Evolutionary conservation across 1,140 invertebrate genomes (phyloP).

Genomic region (Apis laboriosa): DNA sequence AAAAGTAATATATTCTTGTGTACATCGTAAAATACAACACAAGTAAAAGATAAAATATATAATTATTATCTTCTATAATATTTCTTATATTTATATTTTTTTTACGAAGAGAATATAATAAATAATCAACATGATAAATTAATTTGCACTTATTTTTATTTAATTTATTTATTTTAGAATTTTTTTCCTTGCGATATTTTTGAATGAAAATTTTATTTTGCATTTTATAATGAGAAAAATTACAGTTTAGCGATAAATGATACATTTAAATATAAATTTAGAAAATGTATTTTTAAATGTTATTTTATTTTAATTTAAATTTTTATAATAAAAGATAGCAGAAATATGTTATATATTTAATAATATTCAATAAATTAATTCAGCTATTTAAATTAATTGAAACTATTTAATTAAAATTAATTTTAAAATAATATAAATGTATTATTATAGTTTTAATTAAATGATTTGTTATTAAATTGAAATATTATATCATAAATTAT

Average conservation of each 20-base stretch:
- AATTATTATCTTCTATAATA: slow-evolving; percentile 5
- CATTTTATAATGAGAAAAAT: neutral
- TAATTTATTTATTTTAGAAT: neutral
- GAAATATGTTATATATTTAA: neutral
- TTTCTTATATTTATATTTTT: neutral
- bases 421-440: neutral
- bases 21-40: neutral
- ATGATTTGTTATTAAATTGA: neutral
- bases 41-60: neutral
- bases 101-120: too few species aligned
- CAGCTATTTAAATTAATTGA: neutral
- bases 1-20: too few species aligned
- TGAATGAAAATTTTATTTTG: neutral
- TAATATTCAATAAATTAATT: neutral
- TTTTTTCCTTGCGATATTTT: neutral
- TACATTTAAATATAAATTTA: neutral
- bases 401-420: neutral
- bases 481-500: neutral
- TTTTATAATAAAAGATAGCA: neutral
- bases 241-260: neutral
- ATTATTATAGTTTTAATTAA: neutral
- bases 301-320: neutral
- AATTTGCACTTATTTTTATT: neutral
- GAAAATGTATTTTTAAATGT: neutral
- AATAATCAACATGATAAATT: too few species aligned